phyloP scores from a whole-genome alignment of 1,140 invertebrate genomes.

The Maniola jurtina region DNA sequence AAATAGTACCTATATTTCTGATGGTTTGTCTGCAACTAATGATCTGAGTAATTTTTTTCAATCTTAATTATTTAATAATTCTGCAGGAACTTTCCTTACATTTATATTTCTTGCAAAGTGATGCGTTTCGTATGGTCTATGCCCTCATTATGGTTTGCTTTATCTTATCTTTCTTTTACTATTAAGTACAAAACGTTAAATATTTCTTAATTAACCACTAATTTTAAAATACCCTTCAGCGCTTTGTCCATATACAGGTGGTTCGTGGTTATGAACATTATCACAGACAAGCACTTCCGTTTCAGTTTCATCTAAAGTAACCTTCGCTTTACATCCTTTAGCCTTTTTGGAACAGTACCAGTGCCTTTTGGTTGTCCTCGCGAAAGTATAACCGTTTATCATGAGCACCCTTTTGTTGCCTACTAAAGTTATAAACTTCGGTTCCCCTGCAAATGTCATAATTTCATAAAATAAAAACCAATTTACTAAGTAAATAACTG shows the following conservation, averaged over 20 bases:
- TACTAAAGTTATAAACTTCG: slow-evolving; percentile 32
- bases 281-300: slow-evolving; percentile 23
- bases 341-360: slow-evolving; percentile 52
- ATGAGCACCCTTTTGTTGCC: slow-evolving; percentile 38
- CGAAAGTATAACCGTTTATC: slow-evolving; percentile 42
- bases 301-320: slow-evolving; percentile 25
- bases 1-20: too few relatives aligned
- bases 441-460: slow-evolving; percentile 27
- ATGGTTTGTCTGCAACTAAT: too few relatives aligned
- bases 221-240: slow-evolving; percentile 21
- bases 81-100: too few relatives aligned
- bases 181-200: neutral
- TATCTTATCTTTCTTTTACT: neutral
- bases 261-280: slow-evolving; percentile 31
- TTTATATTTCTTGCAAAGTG: too few relatives aligned
- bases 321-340: slow-evolving; percentile 43
- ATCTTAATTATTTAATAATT: too few relatives aligned
- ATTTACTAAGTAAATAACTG: too few relatives aligned
- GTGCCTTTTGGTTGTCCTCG: slow-evolving; percentile 32
- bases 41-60: too few relatives aligned
- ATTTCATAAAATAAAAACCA: too few relatives aligned
- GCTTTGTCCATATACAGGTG: slow-evolving; percentile 33
- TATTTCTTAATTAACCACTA: slow-evolving; percentile 13
- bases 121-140: too few relatives aligned
- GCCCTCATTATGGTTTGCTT: too few relatives aligned